phyloP scores from a whole-genome alignment of 2,888 invertebrate genomes.

The Bugula neritina region DNA sequence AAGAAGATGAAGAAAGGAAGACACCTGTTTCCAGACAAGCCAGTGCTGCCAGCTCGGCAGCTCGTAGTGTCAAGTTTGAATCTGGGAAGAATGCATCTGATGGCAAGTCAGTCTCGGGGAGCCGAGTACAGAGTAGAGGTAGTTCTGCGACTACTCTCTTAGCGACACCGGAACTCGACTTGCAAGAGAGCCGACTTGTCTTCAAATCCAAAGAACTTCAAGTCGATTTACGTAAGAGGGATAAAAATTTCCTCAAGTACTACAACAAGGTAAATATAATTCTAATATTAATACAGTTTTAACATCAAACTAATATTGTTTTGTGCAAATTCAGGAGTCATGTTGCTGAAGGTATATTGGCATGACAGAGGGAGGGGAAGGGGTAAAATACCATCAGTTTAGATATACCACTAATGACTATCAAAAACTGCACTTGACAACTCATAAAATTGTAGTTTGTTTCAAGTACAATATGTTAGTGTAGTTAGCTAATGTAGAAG shows the following conservation, averaged over 20 bases:
- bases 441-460: too few species aligned
- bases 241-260: slow-evolving; percentile 23
- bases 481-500: too few species aligned
- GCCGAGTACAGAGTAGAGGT: slow-evolving; percentile 3
- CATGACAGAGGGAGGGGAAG: too few species aligned
- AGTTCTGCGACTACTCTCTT: slow-evolving; percentile 32
- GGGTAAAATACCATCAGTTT: too few species aligned
- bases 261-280: slow-evolving; percentile 1
- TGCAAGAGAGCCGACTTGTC: slow-evolving; percentile 30
- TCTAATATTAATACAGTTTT: too few species aligned
- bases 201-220: slow-evolving; percentile 15
- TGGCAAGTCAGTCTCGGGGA: neutral
- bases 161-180: slow-evolving; percentile 40
- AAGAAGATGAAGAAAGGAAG: neutral
- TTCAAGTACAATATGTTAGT: too few species aligned
- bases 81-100: neutral
- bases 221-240: slow-evolving; percentile 23
- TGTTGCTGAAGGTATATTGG: too few species aligned
- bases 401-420: too few species aligned
- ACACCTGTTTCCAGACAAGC: neutral
- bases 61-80: neutral
- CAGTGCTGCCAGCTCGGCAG: neutral
- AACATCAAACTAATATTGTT: too few species aligned
- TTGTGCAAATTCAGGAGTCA: too few species aligned
- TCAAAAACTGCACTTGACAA: too few species aligned